Base-by-base conservation (phyloP, 2,113 vertebrate species). In the Catharus bicknelli region DNA sequence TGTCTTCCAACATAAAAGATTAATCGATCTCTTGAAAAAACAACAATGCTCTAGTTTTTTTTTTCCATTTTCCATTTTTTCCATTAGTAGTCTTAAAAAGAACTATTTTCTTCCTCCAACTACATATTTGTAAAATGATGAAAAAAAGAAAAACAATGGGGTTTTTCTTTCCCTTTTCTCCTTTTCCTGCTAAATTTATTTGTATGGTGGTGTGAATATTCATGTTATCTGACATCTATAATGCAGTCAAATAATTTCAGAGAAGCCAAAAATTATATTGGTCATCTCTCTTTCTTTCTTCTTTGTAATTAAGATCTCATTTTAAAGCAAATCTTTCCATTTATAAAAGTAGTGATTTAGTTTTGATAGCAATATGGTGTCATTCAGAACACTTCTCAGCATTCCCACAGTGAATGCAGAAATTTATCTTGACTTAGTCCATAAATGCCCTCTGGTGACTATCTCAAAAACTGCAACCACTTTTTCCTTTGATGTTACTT, bases 401-500 rank as follows among this genome's bases (percentile, higher is more conserved):
- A 74, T 96, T 97, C 96, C 95, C 55, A 66, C 53, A 74, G 73
- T 80, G 72, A 94, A 90, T 87, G 85, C 18, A 96, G 95, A 95
- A 95, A 97, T 87, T 50, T 83, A 21, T 93, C 89, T 95, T 97
- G 96, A 96, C 64, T 97, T 96, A 97, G 97, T 97, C 91, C 93
- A 97, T 98, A 98, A 98, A 98, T 97, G 98, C 98, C 98, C 98
- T 98, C 98, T 98, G 97, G 97, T 98, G 98, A 97, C 97, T 75
- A 42, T 93, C 95, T 96, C 81, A 58, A 95, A 97, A 97, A 98
- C 96, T 98, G 96, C 98, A 98, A 88, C 94, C 83, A 76, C 26
- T 75, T 96, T 93, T 57, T 63, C 42, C 30, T 91, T 78, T 62
- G 36, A 61, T 51, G 66, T 38, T 82, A 34, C 14, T 42, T 72